A percentile compares a stretch with the other conserved stretches of the same genome.
These are phyloP conservation scores for Sebastes kiyomatsui DNA, from an alignment of 2,797 vertebrate genomes.

Conservation along the genomic window DNA sequence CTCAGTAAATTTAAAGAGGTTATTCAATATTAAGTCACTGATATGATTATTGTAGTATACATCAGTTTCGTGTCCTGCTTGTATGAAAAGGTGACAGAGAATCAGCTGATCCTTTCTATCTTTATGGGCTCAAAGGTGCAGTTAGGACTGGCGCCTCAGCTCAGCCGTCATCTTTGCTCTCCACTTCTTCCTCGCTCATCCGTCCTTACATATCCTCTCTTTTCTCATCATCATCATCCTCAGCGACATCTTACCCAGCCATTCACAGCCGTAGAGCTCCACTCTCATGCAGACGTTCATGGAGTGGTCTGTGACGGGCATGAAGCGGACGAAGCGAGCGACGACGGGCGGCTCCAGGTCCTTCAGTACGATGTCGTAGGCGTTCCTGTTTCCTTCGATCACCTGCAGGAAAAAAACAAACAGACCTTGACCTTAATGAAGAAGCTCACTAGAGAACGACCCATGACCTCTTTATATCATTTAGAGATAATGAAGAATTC, in stretches of 20 bases:
- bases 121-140: slow-evolving; percentile 55
- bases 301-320: slow-evolving; percentile 95
- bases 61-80: background rate
- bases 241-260: slow-evolving; percentile 88
- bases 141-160: background rate
- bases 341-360: slow-evolving; percentile 95
- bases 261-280: slow-evolving; percentile 96
- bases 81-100: background rate
- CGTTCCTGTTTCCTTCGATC: slow-evolving; percentile 94
- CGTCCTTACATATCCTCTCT: background rate
- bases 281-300: slow-evolving; percentile 98
- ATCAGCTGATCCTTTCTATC: slow-evolving; percentile 19
- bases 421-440: background rate
- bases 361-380: slow-evolving; percentile 94
- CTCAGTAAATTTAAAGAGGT: background rate
- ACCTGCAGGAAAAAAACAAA: slow-evolving; percentile 78
- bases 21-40: background rate
- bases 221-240: background rate
- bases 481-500: background rate
- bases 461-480: background rate
- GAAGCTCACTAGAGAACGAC: background rate
- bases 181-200: background rate
- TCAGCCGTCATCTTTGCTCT: background rate
- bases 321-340: slow-evolving; percentile 93
- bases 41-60: background rate